phyloP scores from a whole-genome alignment of 2,888 invertebrate species.

The Lutraria lutraria region DNA sequence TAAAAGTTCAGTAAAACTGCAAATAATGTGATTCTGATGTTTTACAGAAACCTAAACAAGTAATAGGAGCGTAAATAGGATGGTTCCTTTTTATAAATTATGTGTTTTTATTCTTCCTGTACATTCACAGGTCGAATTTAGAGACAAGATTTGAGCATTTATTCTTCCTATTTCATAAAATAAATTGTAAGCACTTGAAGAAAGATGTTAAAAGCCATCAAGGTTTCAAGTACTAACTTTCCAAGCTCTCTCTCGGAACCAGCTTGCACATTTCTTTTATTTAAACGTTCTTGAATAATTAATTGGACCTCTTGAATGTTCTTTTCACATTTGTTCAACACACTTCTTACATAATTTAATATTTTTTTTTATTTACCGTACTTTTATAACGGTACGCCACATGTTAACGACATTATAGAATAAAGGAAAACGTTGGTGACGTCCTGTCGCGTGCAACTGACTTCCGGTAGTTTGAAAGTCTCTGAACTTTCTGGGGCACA shows the following conservation, averaged over 20 bases:
- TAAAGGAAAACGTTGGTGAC: slow-evolving; percentile 52
- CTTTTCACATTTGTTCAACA: slow-evolving; percentile 61
- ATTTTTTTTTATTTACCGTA: slow-evolving; percentile 52
- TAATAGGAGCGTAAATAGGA: neutral
- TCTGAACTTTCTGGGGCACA: neutral
- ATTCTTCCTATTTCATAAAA: slow-evolving; percentile 67
- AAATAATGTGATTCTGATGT: slow-evolving; percentile 19
- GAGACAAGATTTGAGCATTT: slow-evolving; percentile 50
- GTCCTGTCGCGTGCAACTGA: slow-evolving; percentile 54
- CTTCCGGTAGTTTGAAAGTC: slow-evolving; percentile 27
- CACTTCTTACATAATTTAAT: slow-evolving; percentile 63
- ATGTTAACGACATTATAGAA: slow-evolving; percentile 59
- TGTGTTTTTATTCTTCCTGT: slow-evolving; percentile 34
- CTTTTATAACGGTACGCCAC: slow-evolving; percentile 47
- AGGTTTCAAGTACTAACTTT: slow-evolving; percentile 35
- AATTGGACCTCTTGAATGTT: slow-evolving; percentile 59
- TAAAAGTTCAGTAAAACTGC: neutral
- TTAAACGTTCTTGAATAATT: slow-evolving; percentile 68
- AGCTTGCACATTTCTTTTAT: slow-evolving; percentile 61
- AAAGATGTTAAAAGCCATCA: slow-evolving; percentile 60
- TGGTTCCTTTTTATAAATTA: slow-evolving; percentile 28
- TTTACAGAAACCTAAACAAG: neutral
- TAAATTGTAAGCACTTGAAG: slow-evolving; percentile 63
- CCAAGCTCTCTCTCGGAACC: slow-evolving; percentile 32
- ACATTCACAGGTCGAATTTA: neutral